Evolutionary conservation across 2,888 invertebrate genomes (phyloP).

Genomic region (Caenorhabditis sp.): DNA sequence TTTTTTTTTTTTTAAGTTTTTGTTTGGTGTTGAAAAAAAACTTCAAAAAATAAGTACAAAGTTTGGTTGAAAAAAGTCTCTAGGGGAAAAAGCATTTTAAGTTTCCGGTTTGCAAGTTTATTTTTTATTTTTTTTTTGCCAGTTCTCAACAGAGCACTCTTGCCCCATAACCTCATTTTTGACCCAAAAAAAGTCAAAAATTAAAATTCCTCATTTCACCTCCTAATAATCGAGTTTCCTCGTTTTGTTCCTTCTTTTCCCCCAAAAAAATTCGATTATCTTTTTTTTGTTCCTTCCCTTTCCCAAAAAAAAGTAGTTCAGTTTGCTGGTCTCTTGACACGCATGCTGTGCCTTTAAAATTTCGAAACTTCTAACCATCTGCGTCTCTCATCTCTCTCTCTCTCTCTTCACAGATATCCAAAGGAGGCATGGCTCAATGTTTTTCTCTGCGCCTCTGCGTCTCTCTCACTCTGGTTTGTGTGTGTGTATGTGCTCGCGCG

Average conservation of each 20-base stretch:
- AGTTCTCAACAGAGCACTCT: conserved; percentile 3
- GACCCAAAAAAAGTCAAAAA: not conserved
- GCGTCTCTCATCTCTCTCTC: not conserved
- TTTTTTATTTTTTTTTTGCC: not conserved
- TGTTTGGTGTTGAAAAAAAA: not conserved
- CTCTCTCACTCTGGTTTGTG: conserved; percentile 4
- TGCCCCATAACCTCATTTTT: not conserved
- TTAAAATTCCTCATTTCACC: conserved; percentile 3
- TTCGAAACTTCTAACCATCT: not conserved
- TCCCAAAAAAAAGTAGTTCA: not conserved
- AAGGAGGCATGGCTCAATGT: conserved; percentile 1
- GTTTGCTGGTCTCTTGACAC: not conserved
- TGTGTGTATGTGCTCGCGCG: conserved; percentile 5
- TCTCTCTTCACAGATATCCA: too few relatives aligned
- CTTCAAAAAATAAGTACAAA: not conserved
- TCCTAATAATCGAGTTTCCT: not conserved
- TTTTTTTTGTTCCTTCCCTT: not conserved
- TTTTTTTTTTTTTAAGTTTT: conserved; percentile 7
- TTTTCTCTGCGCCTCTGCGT: not conserved
- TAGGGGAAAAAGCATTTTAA: too few relatives aligned
- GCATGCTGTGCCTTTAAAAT: not conserved
- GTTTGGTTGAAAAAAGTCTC: too few relatives aligned
- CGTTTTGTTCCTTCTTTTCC: not conserved
- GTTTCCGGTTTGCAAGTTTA: conserved; percentile 6
- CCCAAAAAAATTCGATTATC: not conserved